phyloP scores from a whole-genome alignment of 2,797 vertebrate species.

The Gallinago stenura region DNA sequence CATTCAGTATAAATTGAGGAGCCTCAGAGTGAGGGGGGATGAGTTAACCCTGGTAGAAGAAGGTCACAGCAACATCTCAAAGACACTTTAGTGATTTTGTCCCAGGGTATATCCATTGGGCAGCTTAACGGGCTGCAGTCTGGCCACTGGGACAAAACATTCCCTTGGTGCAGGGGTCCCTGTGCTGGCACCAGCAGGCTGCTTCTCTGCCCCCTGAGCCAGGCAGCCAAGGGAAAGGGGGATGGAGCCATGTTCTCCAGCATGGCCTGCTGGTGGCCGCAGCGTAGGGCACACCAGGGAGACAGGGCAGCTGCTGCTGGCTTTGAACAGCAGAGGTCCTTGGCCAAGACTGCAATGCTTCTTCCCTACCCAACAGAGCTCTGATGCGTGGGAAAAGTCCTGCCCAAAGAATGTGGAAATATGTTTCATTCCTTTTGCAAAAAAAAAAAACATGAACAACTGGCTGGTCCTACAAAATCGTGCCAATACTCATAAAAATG shows the following conservation, averaged over 20 bases:
- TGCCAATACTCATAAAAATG: neutral
- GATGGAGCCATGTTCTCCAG: neutral
- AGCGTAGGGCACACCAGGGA: no score
- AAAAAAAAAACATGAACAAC: neutral
- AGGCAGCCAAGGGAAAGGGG: neutral
- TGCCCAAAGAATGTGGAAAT: neutral
- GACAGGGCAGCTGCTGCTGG: neutral
- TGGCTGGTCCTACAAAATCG: neutral
- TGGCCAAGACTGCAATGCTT: neutral
- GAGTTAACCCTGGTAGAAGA: neutral
- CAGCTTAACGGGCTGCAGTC: neutral
- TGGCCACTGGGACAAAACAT: neutral
- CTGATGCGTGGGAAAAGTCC: neutral
- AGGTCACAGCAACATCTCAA: neutral
- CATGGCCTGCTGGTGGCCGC: neutral
- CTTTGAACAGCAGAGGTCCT: neutral
- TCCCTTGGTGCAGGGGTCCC: neutral
- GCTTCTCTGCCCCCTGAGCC: neutral
- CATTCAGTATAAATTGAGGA: neutral
- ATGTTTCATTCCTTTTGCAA: neutral
- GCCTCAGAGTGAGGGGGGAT: neutral
- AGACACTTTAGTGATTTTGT: neutral
- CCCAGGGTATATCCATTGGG: neutral
- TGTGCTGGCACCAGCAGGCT: neutral
- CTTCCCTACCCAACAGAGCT: neutral